Evolutionary conservation across 2,888 invertebrate species (phyloP), one percentile per base, ranked within the genome.

Genomic region (Trilocha varians): DNA sequence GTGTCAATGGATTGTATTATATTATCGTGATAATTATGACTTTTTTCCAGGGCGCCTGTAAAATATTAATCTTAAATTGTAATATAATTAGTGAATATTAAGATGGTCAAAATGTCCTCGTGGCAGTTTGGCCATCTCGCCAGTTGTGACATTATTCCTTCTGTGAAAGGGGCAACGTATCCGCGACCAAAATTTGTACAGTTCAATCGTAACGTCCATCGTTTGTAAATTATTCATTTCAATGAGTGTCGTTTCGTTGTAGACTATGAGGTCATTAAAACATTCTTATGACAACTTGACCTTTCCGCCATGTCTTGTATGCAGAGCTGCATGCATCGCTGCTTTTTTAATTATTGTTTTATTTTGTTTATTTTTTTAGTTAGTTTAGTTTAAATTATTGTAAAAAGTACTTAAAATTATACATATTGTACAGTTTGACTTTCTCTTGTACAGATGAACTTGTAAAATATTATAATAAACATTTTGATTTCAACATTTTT

Each of bases 141-240:
- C 85, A 90, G 89, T 90, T 91, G 92, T 92, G 92, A 92, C 92
- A 92, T 91, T 91, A 92, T 92, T 92, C 89, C 83, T 85, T 90
- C 91, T 92, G 92, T 93, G 92, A 91, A 91, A 92, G 92, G 92
- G 92, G 92, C 91, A 89, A 89, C 91, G 91, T 91, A 91, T 90
- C 88, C 88, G 76, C 80, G 74, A 76, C 69, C 71, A 74, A 77
- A 71, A 73, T 70, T 80, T 82, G 82, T 83, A 82, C 79, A 83
- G 80, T 72, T 65, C 65, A 74, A 72, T 65, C 73, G 78, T 83
- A 80, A 83, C 84, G 84, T 85, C 85, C 84, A 84, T 77, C 83
- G 84, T 84, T 84, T 84, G 84, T 85, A 84, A 85, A 79, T 82
- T 85, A 80, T 77, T 70, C 84, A 78, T 84, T 80, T 78, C 74